Percentiles rank a stretch among this genome's conserved stretches.
Conservation (phyloP, 1,140 invertebrate genomes). For the Saccostrea cuccullata region DNA sequence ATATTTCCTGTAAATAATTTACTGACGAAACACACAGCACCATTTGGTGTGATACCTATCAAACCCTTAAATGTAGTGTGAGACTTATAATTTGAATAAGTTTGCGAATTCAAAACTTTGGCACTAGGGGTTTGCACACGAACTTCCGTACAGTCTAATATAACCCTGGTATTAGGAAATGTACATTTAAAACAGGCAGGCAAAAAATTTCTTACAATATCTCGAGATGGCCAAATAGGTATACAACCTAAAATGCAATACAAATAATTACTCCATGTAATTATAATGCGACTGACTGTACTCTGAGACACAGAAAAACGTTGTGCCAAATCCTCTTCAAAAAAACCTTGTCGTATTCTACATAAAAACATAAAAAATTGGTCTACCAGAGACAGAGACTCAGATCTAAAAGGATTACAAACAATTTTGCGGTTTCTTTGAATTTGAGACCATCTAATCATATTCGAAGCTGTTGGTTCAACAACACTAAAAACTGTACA, state of each 20-base stretch:
- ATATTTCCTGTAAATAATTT: slow-evolving; percentile 13
- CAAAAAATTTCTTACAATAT: slow-evolving; percentile 58
- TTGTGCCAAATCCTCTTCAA: neutral
- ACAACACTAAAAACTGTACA: neutral
- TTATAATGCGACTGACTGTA: neutral
- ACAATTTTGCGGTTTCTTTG: neutral
- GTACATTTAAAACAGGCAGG: slow-evolving; percentile 71
- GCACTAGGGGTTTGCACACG: slow-evolving; percentile 71
- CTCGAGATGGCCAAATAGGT: neutral
- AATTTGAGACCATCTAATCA: slow-evolving; percentile 31
- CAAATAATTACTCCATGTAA: neutral
- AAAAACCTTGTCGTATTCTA: neutral
- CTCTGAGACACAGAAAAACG: neutral
- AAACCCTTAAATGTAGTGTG: slow-evolving; percentile 59
- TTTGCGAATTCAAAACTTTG: slow-evolving; percentile 51
- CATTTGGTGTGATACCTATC: slow-evolving; percentile 61
- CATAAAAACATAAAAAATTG: neutral
- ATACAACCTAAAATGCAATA: neutral
- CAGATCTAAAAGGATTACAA: neutral
- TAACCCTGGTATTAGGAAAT: slow-evolving; percentile 74
- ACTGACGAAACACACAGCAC: slow-evolving; percentile 56
- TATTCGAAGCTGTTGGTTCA: slow-evolving; percentile 32
- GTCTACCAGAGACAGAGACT: neutral
- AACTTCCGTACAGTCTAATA: slow-evolving; percentile 78
- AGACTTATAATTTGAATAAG: slow-evolving; percentile 60